These are phyloP conservation scores for Macquaria australasica DNA, from an alignment of 2,113 vertebrate genomes.

Conservation along the genomic window DNA sequence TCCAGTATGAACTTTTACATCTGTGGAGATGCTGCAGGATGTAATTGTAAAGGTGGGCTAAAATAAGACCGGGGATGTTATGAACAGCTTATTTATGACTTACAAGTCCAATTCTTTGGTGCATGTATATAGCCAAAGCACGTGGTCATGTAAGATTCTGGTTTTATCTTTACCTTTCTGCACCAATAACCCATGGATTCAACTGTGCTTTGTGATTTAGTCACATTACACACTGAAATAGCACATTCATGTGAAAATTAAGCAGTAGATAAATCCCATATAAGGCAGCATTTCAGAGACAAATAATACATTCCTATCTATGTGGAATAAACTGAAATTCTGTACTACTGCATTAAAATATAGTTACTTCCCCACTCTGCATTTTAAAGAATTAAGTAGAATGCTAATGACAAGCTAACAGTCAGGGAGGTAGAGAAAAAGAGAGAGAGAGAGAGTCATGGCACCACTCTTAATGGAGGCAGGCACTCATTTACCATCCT, in stretches of 20 bases:
- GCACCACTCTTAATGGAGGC: slow-evolving; percentile 57
- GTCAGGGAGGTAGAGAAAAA: neutral
- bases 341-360: neutral
- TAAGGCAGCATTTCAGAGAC: neutral
- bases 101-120: neutral
- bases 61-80: neutral
- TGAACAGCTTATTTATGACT: neutral
- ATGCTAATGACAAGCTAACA: slow-evolving; percentile 21
- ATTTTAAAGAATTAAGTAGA: neutral
- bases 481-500: slow-evolving; percentile 69
- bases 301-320: neutral
- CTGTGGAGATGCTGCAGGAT: neutral
- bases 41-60: neutral
- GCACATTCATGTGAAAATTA: neutral
- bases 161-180: slow-evolving; percentile 17
- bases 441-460: slow-evolving; percentile 19
- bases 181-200: slow-evolving; percentile 15
- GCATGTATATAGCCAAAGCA: neutral
- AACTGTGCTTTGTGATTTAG: slow-evolving; percentile 2
- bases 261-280: neutral
- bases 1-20: neutral
- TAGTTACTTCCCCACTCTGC: neutral
- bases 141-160: neutral
- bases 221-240: slow-evolving; percentile 4
- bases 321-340: neutral